Percentiles rank a stretch among this genome's conserved stretches.
Conservation (phyloP, 2,888 invertebrate species). For the Arrhopalites spinosus region DNA sequence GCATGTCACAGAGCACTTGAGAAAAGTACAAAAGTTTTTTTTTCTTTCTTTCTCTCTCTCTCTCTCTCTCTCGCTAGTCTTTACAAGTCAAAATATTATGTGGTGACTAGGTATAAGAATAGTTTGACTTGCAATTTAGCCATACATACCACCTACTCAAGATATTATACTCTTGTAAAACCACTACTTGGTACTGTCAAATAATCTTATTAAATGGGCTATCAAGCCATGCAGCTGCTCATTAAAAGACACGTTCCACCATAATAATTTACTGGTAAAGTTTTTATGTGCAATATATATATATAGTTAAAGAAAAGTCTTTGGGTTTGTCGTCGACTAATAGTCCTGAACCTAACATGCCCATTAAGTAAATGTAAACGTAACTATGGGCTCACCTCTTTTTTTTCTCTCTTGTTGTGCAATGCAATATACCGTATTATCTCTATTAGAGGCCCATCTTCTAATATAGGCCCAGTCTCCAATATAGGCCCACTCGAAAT, state of each 20-base stretch:
- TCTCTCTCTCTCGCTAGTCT: background rate
- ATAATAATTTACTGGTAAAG: no score
- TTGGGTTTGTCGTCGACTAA: no score
- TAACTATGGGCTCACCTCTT: background rate
- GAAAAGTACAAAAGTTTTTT: conserved; percentile 18
- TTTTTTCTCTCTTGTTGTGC: no score
- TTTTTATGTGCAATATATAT: background rate
- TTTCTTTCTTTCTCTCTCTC: background rate
- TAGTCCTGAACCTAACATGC: conserved; percentile 10
- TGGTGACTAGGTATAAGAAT: background rate
- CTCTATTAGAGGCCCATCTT: no score
- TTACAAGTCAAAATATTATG: background rate
- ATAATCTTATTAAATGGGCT: background rate
- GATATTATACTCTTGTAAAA: background rate
- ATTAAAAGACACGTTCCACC: background rate
- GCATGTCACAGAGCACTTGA: conserved; percentile 29
- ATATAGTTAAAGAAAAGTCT: background rate
- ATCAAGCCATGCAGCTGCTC: conserved; percentile 11
- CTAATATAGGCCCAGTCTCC: no score
- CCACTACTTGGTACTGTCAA: background rate
- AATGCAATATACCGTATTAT: no score
- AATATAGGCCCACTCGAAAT: no score
- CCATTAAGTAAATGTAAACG: conserved; percentile 16
- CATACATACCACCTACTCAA: background rate
- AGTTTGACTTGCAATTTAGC: background rate